Percentiles rank a stretch among this genome's conserved stretches.
These are phyloP conservation scores for Thymelicus lineola DNA, from an alignment of 2,888 invertebrate species.

Conservation along the genomic window DNA sequence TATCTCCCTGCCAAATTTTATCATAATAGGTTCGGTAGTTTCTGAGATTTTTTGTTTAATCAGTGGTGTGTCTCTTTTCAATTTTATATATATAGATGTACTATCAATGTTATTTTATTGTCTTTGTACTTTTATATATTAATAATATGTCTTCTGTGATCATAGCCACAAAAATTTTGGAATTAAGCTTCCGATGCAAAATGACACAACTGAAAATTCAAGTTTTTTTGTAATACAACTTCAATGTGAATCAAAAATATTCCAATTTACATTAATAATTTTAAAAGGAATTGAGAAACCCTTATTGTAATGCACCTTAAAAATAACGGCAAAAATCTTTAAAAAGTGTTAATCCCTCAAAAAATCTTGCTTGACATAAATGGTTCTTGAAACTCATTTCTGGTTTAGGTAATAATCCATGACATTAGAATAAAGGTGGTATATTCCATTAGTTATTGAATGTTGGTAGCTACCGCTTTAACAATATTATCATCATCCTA, in stretches of 20 bases:
- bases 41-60: too few relatives aligned
- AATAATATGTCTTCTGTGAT: too few relatives aligned
- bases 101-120: too few relatives aligned
- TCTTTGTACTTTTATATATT: too few relatives aligned
- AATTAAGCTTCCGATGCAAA: not conserved
- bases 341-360: not conserved
- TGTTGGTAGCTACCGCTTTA: slow-evolving; percentile 21
- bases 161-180: not conserved
- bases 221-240: not conserved
- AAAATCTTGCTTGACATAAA: not conserved
- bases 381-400: not conserved
- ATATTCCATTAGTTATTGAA: slow-evolving; percentile 3
- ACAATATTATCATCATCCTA: slow-evolving; percentile 32
- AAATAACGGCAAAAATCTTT: not conserved
- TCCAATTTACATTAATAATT: too few relatives aligned
- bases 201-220: not conserved
- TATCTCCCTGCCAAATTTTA: too few relatives aligned
- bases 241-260: too few relatives aligned
- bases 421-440: slow-evolving; percentile 1
- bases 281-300: too few relatives aligned
- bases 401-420: not conserved
- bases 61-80: too few relatives aligned
- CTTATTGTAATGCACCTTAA: not conserved
- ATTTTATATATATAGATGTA: too few relatives aligned
- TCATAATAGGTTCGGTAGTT: too few relatives aligned